phyloP scores from a whole-genome alignment of 2,888 invertebrate species.

The Phortica okadai region DNA sequence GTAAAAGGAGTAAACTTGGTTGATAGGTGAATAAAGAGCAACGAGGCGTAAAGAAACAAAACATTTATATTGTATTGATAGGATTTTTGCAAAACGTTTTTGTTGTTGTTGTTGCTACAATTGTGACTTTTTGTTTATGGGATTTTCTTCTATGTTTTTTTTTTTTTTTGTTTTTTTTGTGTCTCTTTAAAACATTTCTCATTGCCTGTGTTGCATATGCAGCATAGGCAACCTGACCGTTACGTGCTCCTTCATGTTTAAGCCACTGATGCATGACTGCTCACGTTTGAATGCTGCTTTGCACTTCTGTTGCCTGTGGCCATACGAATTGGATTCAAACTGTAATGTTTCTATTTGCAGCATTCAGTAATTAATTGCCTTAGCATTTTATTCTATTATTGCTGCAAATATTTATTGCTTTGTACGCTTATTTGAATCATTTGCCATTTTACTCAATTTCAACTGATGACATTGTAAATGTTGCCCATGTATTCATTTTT shows the following conservation, averaged over 20 bases:
- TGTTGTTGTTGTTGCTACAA: not conserved
- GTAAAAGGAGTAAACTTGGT: not conserved
- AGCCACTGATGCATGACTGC: constrained; percentile 29
- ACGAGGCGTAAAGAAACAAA: constrained; percentile 6
- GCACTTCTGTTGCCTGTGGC: not conserved
- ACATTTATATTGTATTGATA: constrained; percentile 31
- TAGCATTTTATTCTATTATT: constrained; percentile 32
- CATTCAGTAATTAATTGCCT: constrained; percentile 28
- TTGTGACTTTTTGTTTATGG: not conserved
- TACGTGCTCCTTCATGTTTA: constrained; percentile 21
- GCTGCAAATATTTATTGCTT: constrained; percentile 20
- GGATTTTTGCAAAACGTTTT: constrained; percentile 7
- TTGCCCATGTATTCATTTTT: not conserved
- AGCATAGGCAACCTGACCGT: constrained; percentile 1
- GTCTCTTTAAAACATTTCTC: not conserved
- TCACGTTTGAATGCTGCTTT: constrained; percentile 20
- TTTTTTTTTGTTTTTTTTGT: constrained; percentile 7
- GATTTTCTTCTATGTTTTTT: not conserved
- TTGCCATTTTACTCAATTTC: not conserved
- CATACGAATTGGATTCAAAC: not conserved
- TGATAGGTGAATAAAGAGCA: not conserved
- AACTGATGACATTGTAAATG: not conserved
- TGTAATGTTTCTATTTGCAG: constrained; percentile 17
- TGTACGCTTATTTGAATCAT: not conserved
- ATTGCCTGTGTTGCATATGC: not conserved